Conservation (phyloP, 1,140 invertebrate genomes). For the Megalonaias nervosa region DNA sequence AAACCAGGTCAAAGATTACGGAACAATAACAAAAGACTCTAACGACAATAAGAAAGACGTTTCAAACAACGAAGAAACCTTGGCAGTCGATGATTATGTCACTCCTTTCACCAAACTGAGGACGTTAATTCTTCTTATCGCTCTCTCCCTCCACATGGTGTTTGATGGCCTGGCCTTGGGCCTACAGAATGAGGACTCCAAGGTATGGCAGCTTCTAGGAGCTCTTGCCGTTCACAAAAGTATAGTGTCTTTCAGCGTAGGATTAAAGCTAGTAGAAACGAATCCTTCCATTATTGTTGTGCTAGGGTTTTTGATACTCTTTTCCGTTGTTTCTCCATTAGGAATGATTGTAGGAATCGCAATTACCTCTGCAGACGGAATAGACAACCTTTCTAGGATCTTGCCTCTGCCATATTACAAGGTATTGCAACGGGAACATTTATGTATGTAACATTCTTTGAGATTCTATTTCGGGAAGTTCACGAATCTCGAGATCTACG, state of each 20-base stretch:
- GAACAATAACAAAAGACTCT: too few relatives aligned
- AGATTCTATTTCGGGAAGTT: conserved; percentile 81
- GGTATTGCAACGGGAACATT: conserved; percentile 88
- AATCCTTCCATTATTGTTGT: conserved; percentile 71
- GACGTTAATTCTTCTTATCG: conserved; percentile 51
- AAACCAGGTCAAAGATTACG: too few relatives aligned
- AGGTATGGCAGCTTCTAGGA: conserved; percentile 81
- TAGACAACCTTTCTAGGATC: conserved; percentile 31
- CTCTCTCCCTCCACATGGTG: conserved; percentile 60
- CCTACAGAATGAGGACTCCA: conserved; percentile 66
- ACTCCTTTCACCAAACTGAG: conserved; percentile 41
- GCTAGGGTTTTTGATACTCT: conserved; percentile 63
- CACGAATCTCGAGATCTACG: too few relatives aligned
- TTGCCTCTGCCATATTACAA: conserved; percentile 73
- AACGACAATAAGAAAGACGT: too few relatives aligned
- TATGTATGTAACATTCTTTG: conserved; percentile 92
- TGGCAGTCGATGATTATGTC: too few relatives aligned
- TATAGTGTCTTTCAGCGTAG: conserved; percentile 84
- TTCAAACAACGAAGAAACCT: too few relatives aligned
- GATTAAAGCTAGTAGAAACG: conserved; percentile 78
- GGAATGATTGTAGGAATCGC: conserved; percentile 76
- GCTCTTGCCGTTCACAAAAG: conserved; percentile 79
- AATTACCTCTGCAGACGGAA: conserved; percentile 61
- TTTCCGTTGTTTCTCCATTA: conserved; percentile 80
- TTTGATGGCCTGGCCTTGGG: conserved; percentile 63